These are phyloP conservation scores for Ictalurus furcatus DNA, from an alignment of 2,113 vertebrate species.

Conservation along the genomic window DNA sequence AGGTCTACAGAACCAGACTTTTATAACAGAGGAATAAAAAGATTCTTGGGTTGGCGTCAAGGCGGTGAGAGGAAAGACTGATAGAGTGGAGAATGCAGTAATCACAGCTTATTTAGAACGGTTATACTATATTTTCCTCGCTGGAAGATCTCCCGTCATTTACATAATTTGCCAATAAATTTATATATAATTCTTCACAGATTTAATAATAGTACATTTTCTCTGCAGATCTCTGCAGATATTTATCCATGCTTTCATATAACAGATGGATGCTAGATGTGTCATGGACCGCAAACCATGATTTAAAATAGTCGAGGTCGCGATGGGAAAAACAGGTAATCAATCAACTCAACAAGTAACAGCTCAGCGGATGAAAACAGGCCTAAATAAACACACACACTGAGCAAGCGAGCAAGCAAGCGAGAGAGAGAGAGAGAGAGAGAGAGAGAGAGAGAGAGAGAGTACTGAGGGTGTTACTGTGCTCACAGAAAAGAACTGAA, in stretches of 20 bases:
- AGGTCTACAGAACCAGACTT: background rate
- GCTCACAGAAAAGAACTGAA: background rate
- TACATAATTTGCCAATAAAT: background rate
- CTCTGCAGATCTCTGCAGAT: background rate
- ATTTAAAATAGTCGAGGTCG: background rate
- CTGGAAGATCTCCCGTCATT: background rate
- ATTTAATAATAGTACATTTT: background rate
- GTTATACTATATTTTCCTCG: background rate
- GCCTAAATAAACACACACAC: constrained; percentile 10
- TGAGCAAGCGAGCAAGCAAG: background rate
- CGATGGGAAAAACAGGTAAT: background rate
- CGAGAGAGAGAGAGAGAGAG: background rate
- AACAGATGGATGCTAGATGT: background rate
- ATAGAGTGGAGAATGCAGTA: background rate
- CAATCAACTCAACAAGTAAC: background rate
- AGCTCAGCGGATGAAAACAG: constrained; percentile 9
- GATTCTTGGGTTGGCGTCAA: background rate
- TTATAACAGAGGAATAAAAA: background rate
- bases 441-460: background rate
- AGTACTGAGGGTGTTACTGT: background rate
- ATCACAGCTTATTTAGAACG: background rate
- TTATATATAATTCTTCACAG: background rate
- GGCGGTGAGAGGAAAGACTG: background rate
- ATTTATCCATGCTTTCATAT: background rate
- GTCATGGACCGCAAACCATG: background rate